A percentile compares a stretch with the other conserved stretches of the same genome.
Evolutionary conservation across 2,113 vertebrate genomes (phyloP).

Genomic region (Manacus vitellinus): DNA sequence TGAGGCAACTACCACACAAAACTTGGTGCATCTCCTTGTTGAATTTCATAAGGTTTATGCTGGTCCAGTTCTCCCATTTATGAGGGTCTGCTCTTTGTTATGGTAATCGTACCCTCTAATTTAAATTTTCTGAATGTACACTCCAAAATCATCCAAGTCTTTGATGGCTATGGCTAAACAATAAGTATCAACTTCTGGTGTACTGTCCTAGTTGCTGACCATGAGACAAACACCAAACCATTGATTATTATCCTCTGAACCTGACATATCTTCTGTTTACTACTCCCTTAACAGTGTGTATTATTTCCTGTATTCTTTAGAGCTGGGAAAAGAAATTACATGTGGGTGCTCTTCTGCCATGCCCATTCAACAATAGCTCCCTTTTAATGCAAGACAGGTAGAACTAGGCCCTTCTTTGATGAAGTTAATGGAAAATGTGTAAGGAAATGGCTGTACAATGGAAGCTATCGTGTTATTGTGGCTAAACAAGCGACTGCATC

Average conservation of each 20-base stretch:
- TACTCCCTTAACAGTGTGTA: background rate
- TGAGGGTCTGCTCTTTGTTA: background rate
- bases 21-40: background rate
- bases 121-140: background rate
- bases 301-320: background rate
- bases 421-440: conserved; percentile 35
- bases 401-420: background rate
- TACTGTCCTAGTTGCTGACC: background rate
- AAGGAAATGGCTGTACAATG: background rate
- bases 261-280: background rate
- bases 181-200: background rate
- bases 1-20: background rate
- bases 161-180: background rate
- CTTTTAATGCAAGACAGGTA: background rate
- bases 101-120: background rate
- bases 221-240: background rate
- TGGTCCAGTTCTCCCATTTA: background rate
- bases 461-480: conserved; percentile 22
- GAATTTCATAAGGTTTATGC: background rate
- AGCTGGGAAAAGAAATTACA: background rate
- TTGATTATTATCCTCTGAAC: background rate
- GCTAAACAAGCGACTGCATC: background rate
- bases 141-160: background rate
- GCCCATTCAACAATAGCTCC: background rate
- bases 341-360: background rate